A percentile compares a stretch with the other conserved stretches of the same genome.
Conservation (phyloP, 2,113 vertebrate genomes). For the Seriola quinqueradiata region DNA sequence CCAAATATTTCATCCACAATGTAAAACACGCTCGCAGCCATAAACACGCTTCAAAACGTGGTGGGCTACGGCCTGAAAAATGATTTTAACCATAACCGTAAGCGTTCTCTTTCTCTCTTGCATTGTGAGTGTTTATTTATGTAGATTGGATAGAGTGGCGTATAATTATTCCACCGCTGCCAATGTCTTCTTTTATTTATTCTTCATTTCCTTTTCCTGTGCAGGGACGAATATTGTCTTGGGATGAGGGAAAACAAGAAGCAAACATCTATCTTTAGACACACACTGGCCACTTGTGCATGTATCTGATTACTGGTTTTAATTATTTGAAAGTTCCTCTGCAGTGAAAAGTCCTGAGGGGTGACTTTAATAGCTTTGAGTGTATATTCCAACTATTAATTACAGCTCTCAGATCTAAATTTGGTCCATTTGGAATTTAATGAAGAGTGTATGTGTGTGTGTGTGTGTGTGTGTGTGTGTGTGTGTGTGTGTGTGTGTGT, state of each 20-base stretch:
- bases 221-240: constrained; percentile 70
- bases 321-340: constrained; percentile 68
- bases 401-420: constrained; percentile 59
- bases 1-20: constrained; percentile 85
- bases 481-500: constrained; percentile 4
- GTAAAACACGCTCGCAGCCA: constrained; percentile 83
- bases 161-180: constrained; percentile 81
- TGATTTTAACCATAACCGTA: constrained; percentile 81
- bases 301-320: constrained; percentile 72
- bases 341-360: constrained; percentile 47
- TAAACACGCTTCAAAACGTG: constrained; percentile 81
- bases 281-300: constrained; percentile 48
- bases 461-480: neutral
- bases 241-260: constrained; percentile 60
- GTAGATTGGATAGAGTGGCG: constrained; percentile 84
- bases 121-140: constrained; percentile 83
- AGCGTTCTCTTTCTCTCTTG: constrained; percentile 48
- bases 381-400: constrained; percentile 73
- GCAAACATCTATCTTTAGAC: constrained; percentile 74
- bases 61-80: constrained; percentile 78
- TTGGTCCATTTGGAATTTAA: constrained; percentile 38
- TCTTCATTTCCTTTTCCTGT: constrained; percentile 74
- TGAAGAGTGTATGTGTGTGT: constrained; percentile 3
- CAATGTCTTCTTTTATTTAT: constrained; percentile 84
- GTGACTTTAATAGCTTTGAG: constrained; percentile 58